Conservation (phyloP, 2,888 invertebrate genomes). For the Archaeoteleia sp. region DNA sequence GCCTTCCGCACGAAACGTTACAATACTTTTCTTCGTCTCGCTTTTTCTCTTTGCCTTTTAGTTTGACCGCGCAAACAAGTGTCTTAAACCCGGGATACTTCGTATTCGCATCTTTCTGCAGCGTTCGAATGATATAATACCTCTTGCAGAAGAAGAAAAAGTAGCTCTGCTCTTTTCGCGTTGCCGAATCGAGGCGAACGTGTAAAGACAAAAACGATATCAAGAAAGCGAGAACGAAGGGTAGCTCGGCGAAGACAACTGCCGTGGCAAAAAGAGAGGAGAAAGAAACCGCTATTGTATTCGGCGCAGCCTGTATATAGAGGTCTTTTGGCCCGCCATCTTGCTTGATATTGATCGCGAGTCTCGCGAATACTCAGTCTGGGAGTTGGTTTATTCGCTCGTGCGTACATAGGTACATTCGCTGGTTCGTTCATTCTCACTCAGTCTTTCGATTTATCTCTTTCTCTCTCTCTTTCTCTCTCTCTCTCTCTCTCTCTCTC, state of each 20-base stretch:
- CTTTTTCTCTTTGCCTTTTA: conserved; percentile 26
- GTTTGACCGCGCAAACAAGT: conserved; percentile 21
- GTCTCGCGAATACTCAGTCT: conserved; percentile 70
- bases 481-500: conserved; percentile 42
- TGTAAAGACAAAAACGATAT: conserved; percentile 54
- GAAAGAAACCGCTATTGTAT: conserved; percentile 69
- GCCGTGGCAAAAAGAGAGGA: conserved; percentile 47
- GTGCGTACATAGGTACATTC: conserved; percentile 55
- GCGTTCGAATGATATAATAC: conserved; percentile 41
- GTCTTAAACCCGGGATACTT: conserved; percentile 42
- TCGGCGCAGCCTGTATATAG: conserved; percentile 65
- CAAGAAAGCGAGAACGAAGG: conserved; percentile 54
- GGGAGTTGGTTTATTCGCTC: conserved; percentile 59
- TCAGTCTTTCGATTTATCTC: conserved; percentile 45
- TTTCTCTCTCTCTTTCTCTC: conserved; percentile 33
- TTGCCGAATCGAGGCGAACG: conserved; percentile 51
- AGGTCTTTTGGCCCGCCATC: conserved; percentile 73
- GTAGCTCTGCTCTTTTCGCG: conserved; percentile 41
- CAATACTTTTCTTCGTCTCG: conserved; percentile 24
- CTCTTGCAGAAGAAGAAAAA: conserved; percentile 29
- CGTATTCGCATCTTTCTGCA: conserved; percentile 25
- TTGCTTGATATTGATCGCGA: conserved; percentile 75
- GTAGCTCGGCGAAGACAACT: conserved; percentile 52
- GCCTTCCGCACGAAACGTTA: conserved; percentile 9
- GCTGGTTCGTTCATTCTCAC: conserved; percentile 55